Evolutionary conservation across 2,888 invertebrate genomes (phyloP), one percentile per base, ranked within the genome.

Genomic region (Morpho achilles): DNA sequence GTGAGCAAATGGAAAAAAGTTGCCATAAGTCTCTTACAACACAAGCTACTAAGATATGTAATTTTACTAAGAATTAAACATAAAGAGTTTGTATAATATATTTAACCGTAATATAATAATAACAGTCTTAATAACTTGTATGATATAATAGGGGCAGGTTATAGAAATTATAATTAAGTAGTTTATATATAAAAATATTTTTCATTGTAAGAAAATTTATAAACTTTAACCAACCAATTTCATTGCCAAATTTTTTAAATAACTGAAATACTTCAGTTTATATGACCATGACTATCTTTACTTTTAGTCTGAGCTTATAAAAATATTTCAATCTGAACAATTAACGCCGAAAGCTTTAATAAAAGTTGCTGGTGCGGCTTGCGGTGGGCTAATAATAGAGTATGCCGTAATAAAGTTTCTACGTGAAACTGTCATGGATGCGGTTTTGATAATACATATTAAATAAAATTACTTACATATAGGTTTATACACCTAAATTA

Each of bases 191-290:
- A 32, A 32, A 32, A 32, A 32, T 32, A 5, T 32, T 32, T 32
- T 32, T 32, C 32, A 5, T 32, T 32, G 5, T 5, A 32, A 32
- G 32, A 32, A 32, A 32, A 32, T 32, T 32, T 32, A 16, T 5
- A 32, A 5, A 32, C 32, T 32, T 32, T 5, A 32, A 43, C 22
- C 55, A 32, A 50, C 53, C 46, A 23, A 53, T 9, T 59, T 50
- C 77, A 77, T 75, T 80, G 80, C 79, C 78, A 80, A 77, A 78
- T 74, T 77, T 75, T 79, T 76, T 73, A 73, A 78, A 81, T 78
- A 69, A 82, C 79, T 74, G 80, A 83, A 84, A 84, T 82, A 84
- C 74, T 76, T 73, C 73, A 74, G 74, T 81, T 79, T 75, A 79
- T 79, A 76, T 72, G 80, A 72, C 81, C 84, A 71, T 82, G 80